Evolutionary conservation across 2,113 vertebrate genomes (phyloP).

Genomic region (Ammodramus savannarum): DNA sequence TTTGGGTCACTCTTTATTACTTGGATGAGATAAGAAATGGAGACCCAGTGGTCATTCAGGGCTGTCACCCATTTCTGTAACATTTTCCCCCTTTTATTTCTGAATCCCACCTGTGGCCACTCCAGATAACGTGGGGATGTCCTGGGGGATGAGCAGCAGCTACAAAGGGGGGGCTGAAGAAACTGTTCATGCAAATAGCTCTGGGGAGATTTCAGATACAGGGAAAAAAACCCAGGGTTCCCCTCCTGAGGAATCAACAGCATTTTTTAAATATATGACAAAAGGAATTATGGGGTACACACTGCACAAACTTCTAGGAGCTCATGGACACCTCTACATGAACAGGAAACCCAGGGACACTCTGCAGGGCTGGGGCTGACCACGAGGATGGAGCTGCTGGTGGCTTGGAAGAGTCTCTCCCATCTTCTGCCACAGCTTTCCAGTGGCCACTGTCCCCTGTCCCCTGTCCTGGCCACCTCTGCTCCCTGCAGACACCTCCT

Average conservation of each 20-base stretch:
- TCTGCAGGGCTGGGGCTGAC: not conserved
- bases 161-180: not conserved
- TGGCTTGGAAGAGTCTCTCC: not conserved
- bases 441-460: not conserved
- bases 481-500: not conserved
- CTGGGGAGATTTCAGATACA: conserved; percentile 6
- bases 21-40: not conserved
- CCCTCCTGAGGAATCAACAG: conserved; percentile 26
- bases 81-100: not conserved
- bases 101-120: not conserved
- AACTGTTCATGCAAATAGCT: conserved; percentile 55
- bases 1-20: not conserved
- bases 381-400: not conserved
- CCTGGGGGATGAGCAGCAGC: not conserved
- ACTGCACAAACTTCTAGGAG: not conserved
- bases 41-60: conserved; percentile 6
- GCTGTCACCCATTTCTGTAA: not conserved
- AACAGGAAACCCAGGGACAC: not conserved
- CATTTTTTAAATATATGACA: not conserved
- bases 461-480: not conserved
- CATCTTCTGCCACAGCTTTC: not conserved
- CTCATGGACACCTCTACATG: not conserved
- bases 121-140: not conserved
- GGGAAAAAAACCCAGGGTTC: not conserved
- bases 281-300: not conserved